phyloP scores from a whole-genome alignment of 2,113 vertebrate species.

The Triplophysa tibetana region DNA sequence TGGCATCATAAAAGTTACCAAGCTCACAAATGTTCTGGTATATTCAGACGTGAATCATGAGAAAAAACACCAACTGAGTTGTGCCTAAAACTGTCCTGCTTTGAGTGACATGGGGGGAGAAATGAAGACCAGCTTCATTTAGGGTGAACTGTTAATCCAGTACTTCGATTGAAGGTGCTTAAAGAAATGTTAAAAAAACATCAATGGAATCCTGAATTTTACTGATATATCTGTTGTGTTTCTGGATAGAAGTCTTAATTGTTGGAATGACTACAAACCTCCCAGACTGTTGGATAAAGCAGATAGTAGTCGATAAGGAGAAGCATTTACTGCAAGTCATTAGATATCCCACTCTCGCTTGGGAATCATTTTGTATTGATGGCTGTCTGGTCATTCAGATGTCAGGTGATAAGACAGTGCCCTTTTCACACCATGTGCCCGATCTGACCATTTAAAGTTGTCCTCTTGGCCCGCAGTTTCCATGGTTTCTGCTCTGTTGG shows the following conservation, averaged over 20 bases:
- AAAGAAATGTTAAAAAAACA: no score
- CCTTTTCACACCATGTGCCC: background rate
- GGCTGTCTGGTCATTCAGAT: background rate
- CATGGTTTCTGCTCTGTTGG: constrained; percentile 15
- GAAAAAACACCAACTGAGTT: no score
- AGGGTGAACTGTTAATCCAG: no score
- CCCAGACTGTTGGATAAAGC: background rate
- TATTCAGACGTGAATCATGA: no score
- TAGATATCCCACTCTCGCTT: background rate
- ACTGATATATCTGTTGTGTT: background rate
- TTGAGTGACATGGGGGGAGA: no score
- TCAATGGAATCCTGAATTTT: background rate
- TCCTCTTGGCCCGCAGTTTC: constrained; percentile 5
- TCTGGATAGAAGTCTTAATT: constrained; percentile 3
- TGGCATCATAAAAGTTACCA: no score
- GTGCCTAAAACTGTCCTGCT: no score
- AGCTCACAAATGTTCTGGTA: no score
- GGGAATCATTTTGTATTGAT: constrained; percentile 3
- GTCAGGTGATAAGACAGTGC: background rate
- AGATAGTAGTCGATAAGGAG: background rate
- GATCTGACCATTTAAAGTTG: background rate
- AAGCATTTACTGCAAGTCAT: constrained; percentile 8
- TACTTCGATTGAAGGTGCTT: no score
- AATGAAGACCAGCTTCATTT: no score
- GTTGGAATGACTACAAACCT: background rate